Base-by-base conservation (phyloP, 2,888 invertebrate species). In the Leucozona laternaria region DNA sequence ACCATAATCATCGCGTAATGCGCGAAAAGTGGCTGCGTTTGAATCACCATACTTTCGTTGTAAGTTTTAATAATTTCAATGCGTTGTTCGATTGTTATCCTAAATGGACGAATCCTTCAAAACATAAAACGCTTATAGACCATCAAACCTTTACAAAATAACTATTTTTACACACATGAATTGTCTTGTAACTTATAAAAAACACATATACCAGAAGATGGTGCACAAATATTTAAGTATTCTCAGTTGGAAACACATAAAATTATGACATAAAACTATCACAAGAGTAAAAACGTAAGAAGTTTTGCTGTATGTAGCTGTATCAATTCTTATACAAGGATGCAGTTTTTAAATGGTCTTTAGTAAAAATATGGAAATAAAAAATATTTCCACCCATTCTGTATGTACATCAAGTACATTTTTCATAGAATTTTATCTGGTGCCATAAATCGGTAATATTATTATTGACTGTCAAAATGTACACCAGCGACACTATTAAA, bases 391-490 rank as follows among this genome's bases (percentile, higher is more conserved):
- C n/a, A 55, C 28, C n/a, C n/a, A 10, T 31, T 55, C n/a, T n/a
- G 13, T 28, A 10, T 55, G 2, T n/a, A n/a, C n/a, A n/a, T n/a
- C n/a, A n/a, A n/a, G n/a, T n/a, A n/a, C n/a, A 28, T 28, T 6
- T 31, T 7, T 58, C 57, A 20, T 17, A 20, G 37, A 37, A 20
- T 13, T 37, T 40, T 6, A n/a, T 22, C 40, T 40, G 15, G 3
- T 22, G 48, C 20, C 28, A 31, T 45, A 43, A 40, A 57, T 15
- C 11, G 11, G n/a, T 20, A 37, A 53, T 43, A 31, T 60, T 43
- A 31, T 60, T 66, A 37, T 66, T 28, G 53, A 62, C 53, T 68
- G 73, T 79, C 83, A 68, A 62, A 78, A 22, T 37, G 4, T 22
- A 22, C 45, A 45, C 17, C 37, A 2, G 58, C 20, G 48, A 48